phyloP scores from a whole-genome alignment of 2,888 invertebrate species.

The Tetragonula carbonaria region DNA sequence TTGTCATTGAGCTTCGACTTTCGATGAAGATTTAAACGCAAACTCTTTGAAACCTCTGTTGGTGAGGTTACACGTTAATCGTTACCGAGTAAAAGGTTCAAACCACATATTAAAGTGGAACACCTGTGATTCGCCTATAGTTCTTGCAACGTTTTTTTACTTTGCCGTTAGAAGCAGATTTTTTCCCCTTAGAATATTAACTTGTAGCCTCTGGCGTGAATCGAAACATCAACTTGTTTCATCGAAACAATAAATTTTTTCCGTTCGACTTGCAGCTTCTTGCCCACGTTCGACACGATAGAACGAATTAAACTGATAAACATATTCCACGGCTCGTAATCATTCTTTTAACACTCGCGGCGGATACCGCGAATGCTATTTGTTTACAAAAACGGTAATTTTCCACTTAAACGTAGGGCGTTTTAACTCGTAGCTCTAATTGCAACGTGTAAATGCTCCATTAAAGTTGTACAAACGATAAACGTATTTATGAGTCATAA shows the following conservation, averaged over 20 bases:
- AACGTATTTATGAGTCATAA: background rate
- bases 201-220: too few relatives aligned
- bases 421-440: constrained; percentile 1
- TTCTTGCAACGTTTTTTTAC: background rate
- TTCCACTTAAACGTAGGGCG: background rate
- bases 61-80: background rate
- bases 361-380: too few relatives aligned
- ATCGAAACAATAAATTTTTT: background rate
- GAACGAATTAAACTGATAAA: too few relatives aligned
- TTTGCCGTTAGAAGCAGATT: background rate
- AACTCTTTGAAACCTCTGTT: background rate
- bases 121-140: too few relatives aligned
- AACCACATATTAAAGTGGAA: too few relatives aligned
- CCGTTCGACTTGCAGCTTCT: background rate
- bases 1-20: background rate
- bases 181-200: too few relatives aligned
- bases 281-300: too few relatives aligned
- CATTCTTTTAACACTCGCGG: too few relatives aligned
- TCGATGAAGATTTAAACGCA: background rate
- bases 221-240: background rate
- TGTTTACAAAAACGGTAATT: too few relatives aligned
- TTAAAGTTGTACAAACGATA: background rate
- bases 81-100: too few relatives aligned
- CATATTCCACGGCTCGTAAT: too few relatives aligned
- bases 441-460: constrained; percentile 4